Evolutionary conservation across 2,888 invertebrate genomes (phyloP), one percentile per base, ranked within the genome.

Genomic region (Lithophane socia): DNA sequence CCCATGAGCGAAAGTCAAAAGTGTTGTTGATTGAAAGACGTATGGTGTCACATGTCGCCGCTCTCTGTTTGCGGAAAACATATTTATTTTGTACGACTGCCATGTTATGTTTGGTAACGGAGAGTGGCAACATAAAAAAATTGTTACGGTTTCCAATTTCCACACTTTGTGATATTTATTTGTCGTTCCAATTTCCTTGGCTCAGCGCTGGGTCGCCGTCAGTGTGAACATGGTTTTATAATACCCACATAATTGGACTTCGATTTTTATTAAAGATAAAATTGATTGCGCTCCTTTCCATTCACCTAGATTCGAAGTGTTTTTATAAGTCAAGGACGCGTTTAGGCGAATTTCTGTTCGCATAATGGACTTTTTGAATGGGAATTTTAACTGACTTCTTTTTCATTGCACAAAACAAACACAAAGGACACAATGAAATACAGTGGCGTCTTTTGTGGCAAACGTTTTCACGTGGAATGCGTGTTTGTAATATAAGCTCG

Each of bases 21-120:
- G 84, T 87, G 64, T 81, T 86, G 86, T 89, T 85, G 88, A 89
- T 91, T 89, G 86, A 87, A 89, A 88, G 86, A 85, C 83, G 86
- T 82, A 76, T 75, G 88, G 87, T 86, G 86, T 90, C 87, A 80
- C 79, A 85, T 91, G 87, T 86, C 88, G 37, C 78, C 78, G 77
- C 77, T 84, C 75, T 82, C 73, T 89, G 83, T 90, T 90, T 88
- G 85, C 77, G 67, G 73, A 84, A 75, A 87, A 86, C 86, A 91
- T 91, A 90, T 91, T 90, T 91, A 88, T 88, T 89, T 86, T 84
- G 81, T 84, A 84, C 86, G 76, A 68, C 75, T 79, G 71, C 82
- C 80, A 82, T 79, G 81, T 86, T 83, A 83, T 84, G 77, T 86
- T 86, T 80, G 69, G 69, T 71, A 77, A 72, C 65, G 73, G 65